Conservation (phyloP, 2,113 vertebrate genomes). For the Brienomyrus brachyistius region DNA sequence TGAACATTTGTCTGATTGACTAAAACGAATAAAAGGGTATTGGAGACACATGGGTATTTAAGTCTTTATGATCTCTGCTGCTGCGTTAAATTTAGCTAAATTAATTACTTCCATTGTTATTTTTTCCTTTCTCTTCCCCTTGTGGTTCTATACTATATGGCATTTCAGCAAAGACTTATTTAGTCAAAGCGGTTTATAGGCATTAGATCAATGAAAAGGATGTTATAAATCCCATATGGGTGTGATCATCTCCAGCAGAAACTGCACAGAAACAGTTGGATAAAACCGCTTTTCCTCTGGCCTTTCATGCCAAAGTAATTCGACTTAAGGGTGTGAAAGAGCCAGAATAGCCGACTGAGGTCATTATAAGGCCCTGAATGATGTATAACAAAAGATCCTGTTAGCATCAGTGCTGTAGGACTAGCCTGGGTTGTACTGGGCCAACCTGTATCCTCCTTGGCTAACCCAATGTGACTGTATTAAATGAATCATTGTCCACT, state of each 20-base stretch:
- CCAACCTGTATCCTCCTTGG: background rate
- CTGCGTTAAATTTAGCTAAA: constrained; percentile 6
- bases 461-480: background rate
- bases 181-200: background rate
- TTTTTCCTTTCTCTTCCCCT: background rate
- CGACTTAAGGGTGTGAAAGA: background rate
- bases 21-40: background rate
- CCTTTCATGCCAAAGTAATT: background rate
- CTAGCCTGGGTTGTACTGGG: background rate
- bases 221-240: background rate
- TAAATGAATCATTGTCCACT: background rate
- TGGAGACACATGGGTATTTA: background rate
- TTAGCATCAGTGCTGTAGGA: background rate
- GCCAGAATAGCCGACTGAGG: background rate
- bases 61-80: constrained; percentile 13
- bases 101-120: constrained; percentile 5
- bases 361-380: background rate
- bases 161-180: background rate
- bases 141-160: background rate
- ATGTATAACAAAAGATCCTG: background rate
- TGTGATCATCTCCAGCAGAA: background rate
- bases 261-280: background rate
- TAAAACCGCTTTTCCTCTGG: background rate
- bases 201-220: background rate
- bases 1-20: constrained; percentile 17